phyloP scores from a whole-genome alignment of 2,888 invertebrate species.

The Ormyrus rosae region DNA sequence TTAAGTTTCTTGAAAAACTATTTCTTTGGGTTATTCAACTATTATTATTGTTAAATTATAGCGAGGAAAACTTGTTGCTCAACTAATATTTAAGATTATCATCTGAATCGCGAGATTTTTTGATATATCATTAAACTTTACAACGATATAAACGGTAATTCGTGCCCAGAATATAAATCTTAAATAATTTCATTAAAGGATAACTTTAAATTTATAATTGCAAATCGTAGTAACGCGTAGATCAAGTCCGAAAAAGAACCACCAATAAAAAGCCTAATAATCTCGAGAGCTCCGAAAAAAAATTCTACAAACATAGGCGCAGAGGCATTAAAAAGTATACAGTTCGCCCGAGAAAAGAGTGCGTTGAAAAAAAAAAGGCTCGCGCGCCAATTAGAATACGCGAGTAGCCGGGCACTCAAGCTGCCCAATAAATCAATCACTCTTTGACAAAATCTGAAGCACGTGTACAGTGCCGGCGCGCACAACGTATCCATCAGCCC shows the following conservation, averaged over 20 bases:
- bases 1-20: too few relatives aligned
- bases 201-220: too few relatives aligned
- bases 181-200: too few relatives aligned
- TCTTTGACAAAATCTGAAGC: conserved; percentile 42
- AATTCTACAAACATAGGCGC: neutral
- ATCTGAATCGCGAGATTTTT: too few relatives aligned
- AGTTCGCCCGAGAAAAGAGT: conserved; percentile 8
- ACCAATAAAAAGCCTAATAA: neutral
- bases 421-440: conserved; percentile 48
- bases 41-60: too few relatives aligned
- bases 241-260: neutral
- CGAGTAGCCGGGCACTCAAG: conserved; percentile 24
- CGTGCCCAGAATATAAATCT: too few relatives aligned
- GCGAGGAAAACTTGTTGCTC: too few relatives aligned
- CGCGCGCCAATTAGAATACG: conserved; percentile 40
- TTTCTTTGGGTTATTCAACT: too few relatives aligned
- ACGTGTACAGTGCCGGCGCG: neutral
- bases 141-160: too few relatives aligned
- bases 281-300: neutral
- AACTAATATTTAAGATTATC: too few relatives aligned
- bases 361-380: neutral
- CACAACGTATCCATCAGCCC: conserved; percentile 1
- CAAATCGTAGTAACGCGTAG: too few relatives aligned
- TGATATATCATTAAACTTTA: too few relatives aligned
- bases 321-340: conserved; percentile 9